phyloP scores from a whole-genome alignment of 1,140 invertebrate genomes.

The Colletes gigas region DNA sequence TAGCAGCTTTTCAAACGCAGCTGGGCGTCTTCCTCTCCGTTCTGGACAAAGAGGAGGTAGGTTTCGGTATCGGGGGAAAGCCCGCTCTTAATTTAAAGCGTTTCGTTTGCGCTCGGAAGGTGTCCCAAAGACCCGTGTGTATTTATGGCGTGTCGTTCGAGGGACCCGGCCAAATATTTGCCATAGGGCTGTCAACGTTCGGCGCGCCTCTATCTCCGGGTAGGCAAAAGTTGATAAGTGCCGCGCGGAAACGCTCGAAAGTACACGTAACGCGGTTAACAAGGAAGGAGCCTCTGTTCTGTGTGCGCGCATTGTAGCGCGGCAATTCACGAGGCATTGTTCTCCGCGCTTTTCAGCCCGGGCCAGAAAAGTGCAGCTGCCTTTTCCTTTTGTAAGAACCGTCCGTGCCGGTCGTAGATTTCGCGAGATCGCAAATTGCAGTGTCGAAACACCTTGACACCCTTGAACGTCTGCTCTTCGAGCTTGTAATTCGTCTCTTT shows the following conservation, averaged over 20 bases:
- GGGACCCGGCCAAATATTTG: constrained; percentile 7
- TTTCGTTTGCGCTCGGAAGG: neutral
- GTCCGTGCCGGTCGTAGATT: neutral
- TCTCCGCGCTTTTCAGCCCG: constrained; percentile 34
- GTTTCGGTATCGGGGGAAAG: neutral
- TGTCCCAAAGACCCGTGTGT: neutral
- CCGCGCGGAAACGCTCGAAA: neutral
- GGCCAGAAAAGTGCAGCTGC: constrained; percentile 56
- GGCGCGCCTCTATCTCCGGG: neutral
- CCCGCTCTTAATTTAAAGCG: neutral
- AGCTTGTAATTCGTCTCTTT: too few species aligned
- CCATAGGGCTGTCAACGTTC: neutral
- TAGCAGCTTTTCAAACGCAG: constrained; percentile 14
- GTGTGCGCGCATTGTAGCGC: constrained; percentile 22
- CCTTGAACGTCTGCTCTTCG: too few species aligned
- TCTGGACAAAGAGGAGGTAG: too few species aligned
- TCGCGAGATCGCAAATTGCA: constrained; percentile 21
- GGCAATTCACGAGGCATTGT: constrained; percentile 47
- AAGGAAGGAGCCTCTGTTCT: constrained; percentile 16
- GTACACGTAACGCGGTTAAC: neutral
- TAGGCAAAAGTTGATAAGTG: constrained; percentile 10
- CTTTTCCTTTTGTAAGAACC: constrained; percentile 43
- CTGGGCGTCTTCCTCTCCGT: neutral
- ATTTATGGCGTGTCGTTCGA: neutral
- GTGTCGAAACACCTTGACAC: constrained; percentile 1